Conservation (phyloP, 2,113 vertebrate species). For the Brachyhypopomus gauderio region DNA sequence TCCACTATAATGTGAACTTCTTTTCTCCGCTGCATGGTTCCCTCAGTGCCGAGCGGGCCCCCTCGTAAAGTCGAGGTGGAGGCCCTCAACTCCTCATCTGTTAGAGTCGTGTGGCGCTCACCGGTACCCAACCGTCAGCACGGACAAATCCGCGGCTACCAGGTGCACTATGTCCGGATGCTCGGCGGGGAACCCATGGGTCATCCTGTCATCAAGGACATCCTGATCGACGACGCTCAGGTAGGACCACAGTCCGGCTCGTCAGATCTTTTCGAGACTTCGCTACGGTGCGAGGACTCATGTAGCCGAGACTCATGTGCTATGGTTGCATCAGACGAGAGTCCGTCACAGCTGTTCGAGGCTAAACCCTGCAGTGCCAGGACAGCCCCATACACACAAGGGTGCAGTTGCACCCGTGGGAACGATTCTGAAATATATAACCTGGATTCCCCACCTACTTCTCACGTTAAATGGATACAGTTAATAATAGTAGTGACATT, state of each 20-base stretch:
- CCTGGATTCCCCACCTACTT: background rate
- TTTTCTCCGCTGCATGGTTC: constrained; percentile 94
- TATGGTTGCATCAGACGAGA: too few relatives aligned
- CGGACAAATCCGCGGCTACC: constrained; percentile 97
- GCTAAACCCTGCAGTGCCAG: too few relatives aligned
- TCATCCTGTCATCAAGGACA: constrained; percentile 95
- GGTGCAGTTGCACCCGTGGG: background rate
- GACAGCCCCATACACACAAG: too few relatives aligned
- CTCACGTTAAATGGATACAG: constrained; percentile 15
- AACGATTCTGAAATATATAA: constrained; percentile 11
- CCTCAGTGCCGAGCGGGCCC: constrained; percentile 99
- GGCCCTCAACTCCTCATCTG: constrained; percentile 98
- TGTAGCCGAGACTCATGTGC: too few relatives aligned
- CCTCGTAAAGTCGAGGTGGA: constrained; percentile 99
- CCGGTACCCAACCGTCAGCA: constrained; percentile 97
- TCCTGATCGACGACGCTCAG: constrained; percentile 98
- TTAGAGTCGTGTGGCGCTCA: constrained; percentile 98
- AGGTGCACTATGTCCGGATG: constrained; percentile 98
- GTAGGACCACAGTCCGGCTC: constrained; percentile 67
- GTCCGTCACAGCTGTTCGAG: background rate
- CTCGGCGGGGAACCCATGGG: constrained; percentile 93
- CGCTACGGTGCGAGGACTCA: background rate
- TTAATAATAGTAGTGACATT: constrained; percentile 19
- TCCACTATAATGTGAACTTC: constrained; percentile 83
- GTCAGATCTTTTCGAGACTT: background rate